Evolutionary conservation across 2,113 vertebrate genomes (phyloP).

Genomic region (Xiphophorus maculatus): DNA sequence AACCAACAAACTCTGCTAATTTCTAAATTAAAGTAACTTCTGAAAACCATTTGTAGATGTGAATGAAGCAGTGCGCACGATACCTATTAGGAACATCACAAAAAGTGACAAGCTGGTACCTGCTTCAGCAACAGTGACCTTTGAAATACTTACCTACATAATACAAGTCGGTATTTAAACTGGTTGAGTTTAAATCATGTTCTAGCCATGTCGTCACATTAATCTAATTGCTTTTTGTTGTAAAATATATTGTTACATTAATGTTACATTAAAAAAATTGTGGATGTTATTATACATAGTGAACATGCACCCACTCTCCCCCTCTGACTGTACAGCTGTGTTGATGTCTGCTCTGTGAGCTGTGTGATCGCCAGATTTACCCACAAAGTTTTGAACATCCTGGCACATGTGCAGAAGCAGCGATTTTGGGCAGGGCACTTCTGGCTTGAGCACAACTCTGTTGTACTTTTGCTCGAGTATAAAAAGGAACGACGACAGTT

Average conservation of each 20-base stretch:
- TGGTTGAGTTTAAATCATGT: background rate
- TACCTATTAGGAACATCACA: background rate
- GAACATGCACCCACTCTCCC: background rate
- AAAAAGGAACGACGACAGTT: conserved; percentile 22
- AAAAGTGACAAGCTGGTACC: background rate
- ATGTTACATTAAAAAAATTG: background rate
- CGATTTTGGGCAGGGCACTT: conserved; percentile 30
- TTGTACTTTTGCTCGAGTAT: conserved; percentile 45
- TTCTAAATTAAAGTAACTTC: background rate
- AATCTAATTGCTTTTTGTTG: background rate
- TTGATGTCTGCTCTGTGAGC: conserved; percentile 58
- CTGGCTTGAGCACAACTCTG: conserved; percentile 37
- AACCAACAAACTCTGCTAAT: background rate
- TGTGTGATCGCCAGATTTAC: conserved; percentile 41
- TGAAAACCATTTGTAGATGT: too few relatives aligned
- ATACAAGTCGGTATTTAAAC: background rate
- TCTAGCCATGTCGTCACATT: background rate
- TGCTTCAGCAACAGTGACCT: background rate
- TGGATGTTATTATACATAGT: background rate
- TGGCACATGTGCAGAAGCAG: conserved; percentile 42
- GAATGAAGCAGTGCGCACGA: background rate
- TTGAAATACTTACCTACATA: background rate
- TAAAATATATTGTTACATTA: too few relatives aligned
- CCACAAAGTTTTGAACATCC: conserved; percentile 45
- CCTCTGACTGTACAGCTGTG: conserved; percentile 49